Percentiles rank a stretch among this genome's conserved stretches.
These are phyloP conservation scores for Tichodroma muraria DNA, from an alignment of 2,113 vertebrate species.

Conservation along the genomic window DNA sequence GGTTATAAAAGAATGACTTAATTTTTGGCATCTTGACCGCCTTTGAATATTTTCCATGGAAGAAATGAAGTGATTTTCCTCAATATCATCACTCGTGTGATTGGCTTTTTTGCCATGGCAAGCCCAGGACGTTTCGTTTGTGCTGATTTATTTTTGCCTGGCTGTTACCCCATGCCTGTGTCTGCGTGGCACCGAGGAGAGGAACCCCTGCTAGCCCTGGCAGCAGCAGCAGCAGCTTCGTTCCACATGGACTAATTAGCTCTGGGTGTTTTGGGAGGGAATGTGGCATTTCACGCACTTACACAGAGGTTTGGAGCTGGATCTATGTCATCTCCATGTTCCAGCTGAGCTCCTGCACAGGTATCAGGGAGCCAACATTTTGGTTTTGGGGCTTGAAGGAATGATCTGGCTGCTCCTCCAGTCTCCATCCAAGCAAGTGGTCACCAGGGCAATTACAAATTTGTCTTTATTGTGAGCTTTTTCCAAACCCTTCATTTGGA, in stretches of 20 bases:
- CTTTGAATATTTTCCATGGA: background rate
- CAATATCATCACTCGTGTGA: background rate
- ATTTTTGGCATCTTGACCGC: background rate
- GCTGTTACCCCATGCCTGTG: background rate
- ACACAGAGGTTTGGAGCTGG: background rate
- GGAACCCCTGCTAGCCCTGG: conserved; percentile 39
- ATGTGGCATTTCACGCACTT: background rate
- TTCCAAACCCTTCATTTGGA: background rate
- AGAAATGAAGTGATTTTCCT: conserved; percentile 9
- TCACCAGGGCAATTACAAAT: background rate
- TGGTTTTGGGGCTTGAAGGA: background rate
- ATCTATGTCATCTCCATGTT: background rate
- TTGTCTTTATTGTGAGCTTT: background rate
- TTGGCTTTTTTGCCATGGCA: background rate
- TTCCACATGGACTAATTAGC: background rate
- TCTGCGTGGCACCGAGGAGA: background rate
- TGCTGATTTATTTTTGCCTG: background rate
- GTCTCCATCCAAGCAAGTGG: background rate
- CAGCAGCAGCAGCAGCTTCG: background rate
- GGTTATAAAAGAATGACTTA: conserved; percentile 1
- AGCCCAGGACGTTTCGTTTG: background rate
- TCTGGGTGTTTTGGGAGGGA: background rate
- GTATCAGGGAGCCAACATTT: background rate
- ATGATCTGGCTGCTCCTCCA: background rate
- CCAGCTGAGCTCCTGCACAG: background rate